phyloP scores from a whole-genome alignment of 1,140 invertebrate species.

The Drosophila prosaltans region DNA sequence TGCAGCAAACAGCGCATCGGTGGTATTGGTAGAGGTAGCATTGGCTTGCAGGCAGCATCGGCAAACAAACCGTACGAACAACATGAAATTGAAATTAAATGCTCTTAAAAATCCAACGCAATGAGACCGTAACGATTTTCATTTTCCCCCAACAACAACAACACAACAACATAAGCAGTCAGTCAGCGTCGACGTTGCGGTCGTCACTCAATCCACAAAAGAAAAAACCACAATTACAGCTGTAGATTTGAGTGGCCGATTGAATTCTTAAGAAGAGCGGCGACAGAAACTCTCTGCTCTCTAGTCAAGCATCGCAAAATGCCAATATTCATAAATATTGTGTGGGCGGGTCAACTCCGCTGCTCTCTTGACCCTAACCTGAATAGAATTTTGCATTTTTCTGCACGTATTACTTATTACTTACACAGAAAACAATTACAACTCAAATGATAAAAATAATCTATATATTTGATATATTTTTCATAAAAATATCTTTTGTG shows the following conservation, averaged over 20 bases:
- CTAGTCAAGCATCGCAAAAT: constrained; percentile 1
- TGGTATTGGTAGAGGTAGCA: constrained; percentile 14
- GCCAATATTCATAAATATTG: not conserved
- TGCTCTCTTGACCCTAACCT: constrained; percentile 8
- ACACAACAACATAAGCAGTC: not conserved
- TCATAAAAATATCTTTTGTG: too few relatives aligned
- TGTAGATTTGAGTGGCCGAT: constrained; percentile 6
- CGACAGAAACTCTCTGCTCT: constrained; percentile 8
- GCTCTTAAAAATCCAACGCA: constrained; percentile 58
- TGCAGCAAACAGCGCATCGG: constrained; percentile 13
- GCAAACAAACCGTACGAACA: constrained; percentile 30
- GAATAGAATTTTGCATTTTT: constrained; percentile 7
- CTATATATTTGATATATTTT: too few relatives aligned
- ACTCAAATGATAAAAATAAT: not conserved
- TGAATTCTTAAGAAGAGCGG: constrained; percentile 9
- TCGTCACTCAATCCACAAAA: constrained; percentile 26
- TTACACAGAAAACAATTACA: constrained; percentile 1
- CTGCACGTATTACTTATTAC: not conserved
- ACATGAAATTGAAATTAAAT: constrained; percentile 67
- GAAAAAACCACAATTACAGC: constrained; percentile 4
- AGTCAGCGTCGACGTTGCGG: constrained; percentile 10
- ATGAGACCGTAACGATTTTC: constrained; percentile 66
- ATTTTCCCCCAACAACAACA: constrained; percentile 27
- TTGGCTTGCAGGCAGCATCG: constrained; percentile 11
- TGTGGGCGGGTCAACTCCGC: not conserved